Base-by-base conservation (phyloP, 2,888 invertebrate species). In the Blera fallax region DNA sequence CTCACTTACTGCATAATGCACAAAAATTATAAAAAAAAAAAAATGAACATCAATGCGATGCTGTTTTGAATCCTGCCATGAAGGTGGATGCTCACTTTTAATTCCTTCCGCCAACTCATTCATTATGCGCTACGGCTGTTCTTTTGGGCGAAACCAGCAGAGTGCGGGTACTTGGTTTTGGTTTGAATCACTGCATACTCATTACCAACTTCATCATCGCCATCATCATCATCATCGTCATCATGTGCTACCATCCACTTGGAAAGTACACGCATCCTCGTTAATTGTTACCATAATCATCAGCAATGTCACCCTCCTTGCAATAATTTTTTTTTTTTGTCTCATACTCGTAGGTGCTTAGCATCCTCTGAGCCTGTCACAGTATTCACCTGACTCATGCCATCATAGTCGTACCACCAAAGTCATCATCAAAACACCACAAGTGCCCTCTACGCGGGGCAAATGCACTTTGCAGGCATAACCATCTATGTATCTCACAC, bases 201-300 rank as follows among this genome's bases (percentile, higher is more conserved):
- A 79, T 83, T 73, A 78, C 27, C 18, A 64, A 58, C 72, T 65
- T 65, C 64, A 40, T 74, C 67, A 69, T 54, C 62, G 40, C 72
- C 77, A 10, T 64, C 27, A 7, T 62, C 14, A 16, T 62, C 27
- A 18, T 45, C 32, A 37, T 37, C 78, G 24, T 54, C 40, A 52
- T 72, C 65, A 50, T 54, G 45, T 45, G 29, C 16, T 48, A 69
- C 16, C 58, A 69, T 78, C 52, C 72, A 72, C 79, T 72, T 70
- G 45, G 16, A 21, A 40, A 45, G 54, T 43, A 64, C 37, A 70
- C 74, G 65, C 52, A 80, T 76, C 52, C 76, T 80, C 80, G 80
- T 76, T 80, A 80, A 80, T 85, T 80, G 84, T 85, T 74, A 27
- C 80, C 74, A 64, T 54, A 62, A 74, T 85, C 74, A 76, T 58